Conservation (phyloP, 2,797 vertebrate genomes). For the Dicrostonyx torquatus region DNA sequence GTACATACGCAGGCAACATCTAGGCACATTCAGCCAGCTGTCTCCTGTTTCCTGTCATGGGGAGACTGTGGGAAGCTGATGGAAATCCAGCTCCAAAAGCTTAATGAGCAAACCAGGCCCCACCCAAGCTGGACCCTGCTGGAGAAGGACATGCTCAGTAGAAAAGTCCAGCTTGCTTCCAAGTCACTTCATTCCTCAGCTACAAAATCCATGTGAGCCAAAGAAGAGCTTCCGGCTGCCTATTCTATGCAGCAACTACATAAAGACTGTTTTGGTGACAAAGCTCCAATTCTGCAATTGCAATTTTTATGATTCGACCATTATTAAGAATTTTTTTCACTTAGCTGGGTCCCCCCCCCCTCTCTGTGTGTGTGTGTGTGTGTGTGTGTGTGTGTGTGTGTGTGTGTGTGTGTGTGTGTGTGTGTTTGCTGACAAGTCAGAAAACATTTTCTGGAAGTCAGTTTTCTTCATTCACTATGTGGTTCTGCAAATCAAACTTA, state of each 20-base stretch:
- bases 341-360: background rate
- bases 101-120: conserved; percentile 81
- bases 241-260: conserved; percentile 60
- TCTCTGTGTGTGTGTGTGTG: background rate
- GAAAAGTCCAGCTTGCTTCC: conserved; percentile 79
- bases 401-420: background rate
- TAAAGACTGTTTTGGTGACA: conserved; percentile 18
- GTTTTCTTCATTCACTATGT: background rate
- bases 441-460: background rate
- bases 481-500: background rate
- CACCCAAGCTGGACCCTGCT: conserved; percentile 84
- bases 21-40: conserved; percentile 47
- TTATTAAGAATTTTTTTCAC: background rate
- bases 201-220: conserved; percentile 79
- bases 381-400: background rate
- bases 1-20: conserved; percentile 14
- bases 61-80: conserved; percentile 70
- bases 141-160: conserved; percentile 79
- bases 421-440: background rate
- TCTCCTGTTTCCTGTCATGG: conserved; percentile 43
- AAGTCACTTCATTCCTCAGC: conserved; percentile 81
- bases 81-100: conserved; percentile 79
- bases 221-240: conserved; percentile 78
- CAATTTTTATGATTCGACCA: background rate
- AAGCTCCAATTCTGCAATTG: conserved; percentile 64